Evolutionary conservation across 2,113 vertebrate genomes (phyloP).

Genomic region (Geothlypis trichas): DNA sequence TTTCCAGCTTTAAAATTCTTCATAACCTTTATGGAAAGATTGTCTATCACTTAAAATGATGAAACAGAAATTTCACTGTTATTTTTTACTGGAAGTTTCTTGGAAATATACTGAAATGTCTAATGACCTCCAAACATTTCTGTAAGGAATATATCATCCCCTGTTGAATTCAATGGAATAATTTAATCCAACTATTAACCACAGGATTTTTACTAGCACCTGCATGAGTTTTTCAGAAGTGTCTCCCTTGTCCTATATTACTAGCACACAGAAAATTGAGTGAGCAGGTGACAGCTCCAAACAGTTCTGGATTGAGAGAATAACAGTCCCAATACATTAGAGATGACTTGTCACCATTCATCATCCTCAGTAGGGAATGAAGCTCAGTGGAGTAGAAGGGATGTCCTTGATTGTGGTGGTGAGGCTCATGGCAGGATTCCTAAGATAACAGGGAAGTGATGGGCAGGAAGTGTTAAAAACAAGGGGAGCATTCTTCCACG

Average conservation of each 20-base stretch:
- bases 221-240: background rate
- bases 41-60: background rate
- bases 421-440: background rate
- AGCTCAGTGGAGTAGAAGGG: background rate
- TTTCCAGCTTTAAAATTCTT: background rate
- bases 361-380: background rate
- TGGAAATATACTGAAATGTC: background rate
- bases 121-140: background rate
- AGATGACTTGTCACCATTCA: background rate
- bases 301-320: background rate
- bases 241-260: background rate
- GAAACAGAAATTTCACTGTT: background rate
- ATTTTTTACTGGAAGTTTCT: background rate
- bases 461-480: background rate
- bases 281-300: background rate
- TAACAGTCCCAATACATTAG: background rate
- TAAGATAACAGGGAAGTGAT: background rate
- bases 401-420: background rate
- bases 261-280: background rate
- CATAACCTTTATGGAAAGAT: background rate
- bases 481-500: accelerated
- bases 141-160: background rate
- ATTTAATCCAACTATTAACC: background rate
- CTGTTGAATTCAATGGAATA: background rate
- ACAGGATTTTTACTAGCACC: background rate